Evolutionary conservation across 2,113 vertebrate genomes (phyloP).

Genomic region (Hylia prasina): DNA sequence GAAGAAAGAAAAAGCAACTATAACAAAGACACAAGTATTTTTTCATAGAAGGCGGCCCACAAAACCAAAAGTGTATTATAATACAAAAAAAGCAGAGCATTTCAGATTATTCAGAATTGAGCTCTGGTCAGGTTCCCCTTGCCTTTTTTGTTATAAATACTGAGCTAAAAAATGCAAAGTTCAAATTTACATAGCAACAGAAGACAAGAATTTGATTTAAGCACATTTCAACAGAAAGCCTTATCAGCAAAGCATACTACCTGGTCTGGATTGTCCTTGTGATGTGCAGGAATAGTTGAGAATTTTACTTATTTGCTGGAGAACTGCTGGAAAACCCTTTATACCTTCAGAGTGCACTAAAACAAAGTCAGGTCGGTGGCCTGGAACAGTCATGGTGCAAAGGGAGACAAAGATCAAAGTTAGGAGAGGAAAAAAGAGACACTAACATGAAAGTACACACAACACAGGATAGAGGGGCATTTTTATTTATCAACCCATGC

Average conservation of each 20-base stretch:
- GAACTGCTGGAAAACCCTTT: conserved; percentile 84
- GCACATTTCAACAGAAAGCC: neutral
- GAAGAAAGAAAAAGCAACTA: neutral
- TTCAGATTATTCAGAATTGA: neutral
- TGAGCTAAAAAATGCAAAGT: neutral
- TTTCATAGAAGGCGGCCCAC: neutral
- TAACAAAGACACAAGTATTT: neutral
- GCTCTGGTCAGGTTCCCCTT: rapidly evolving
- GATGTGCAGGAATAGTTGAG: conserved; percentile 77
- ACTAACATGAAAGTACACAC: neutral
- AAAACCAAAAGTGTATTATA: neutral
- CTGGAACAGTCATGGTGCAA: conserved; percentile 62
- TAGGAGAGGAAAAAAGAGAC: neutral
- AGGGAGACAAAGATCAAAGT: neutral
- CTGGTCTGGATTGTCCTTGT: conserved; percentile 77
- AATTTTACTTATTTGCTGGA: conserved; percentile 92
- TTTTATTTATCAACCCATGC: neutral
- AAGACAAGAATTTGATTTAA: neutral
- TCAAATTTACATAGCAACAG: neutral
- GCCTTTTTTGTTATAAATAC: neutral
- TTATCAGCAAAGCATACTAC: conserved; percentile 54
- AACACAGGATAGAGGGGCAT: neutral
- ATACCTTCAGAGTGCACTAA: conserved; percentile 73
- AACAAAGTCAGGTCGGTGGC: conserved; percentile 71
- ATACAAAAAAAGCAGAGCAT: neutral